Percentiles rank a stretch among this genome's conserved stretches.
Evolutionary conservation across 2,888 invertebrate genomes (phyloP).

Genomic region (Nipponacmea schrenckii): DNA sequence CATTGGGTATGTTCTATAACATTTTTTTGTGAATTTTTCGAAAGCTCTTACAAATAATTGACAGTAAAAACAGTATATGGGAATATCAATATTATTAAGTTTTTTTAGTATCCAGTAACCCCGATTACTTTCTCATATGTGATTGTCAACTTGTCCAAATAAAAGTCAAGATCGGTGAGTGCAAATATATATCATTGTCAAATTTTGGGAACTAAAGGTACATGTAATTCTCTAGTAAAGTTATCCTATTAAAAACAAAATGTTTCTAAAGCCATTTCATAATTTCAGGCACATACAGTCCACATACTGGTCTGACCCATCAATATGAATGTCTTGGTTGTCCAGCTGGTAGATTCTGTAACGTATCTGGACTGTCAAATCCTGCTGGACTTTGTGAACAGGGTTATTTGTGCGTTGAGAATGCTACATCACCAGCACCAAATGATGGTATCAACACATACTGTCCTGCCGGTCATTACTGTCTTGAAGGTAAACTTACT

Average conservation of each 20-base stretch:
- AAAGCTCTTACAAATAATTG: no score
- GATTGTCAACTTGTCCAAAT: no score
- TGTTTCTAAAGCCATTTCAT: no score
- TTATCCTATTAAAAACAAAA: no score
- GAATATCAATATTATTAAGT: no score
- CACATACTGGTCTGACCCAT: slow-evolving; percentile 39
- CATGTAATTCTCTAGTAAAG: no score
- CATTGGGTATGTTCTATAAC: slow-evolving; percentile 45
- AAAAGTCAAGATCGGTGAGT: no score
- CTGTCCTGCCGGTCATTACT: slow-evolving; percentile 62
- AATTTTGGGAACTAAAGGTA: no score
- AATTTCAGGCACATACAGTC: slow-evolving; percentile 59
- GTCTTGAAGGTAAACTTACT: slow-evolving; percentile 50
- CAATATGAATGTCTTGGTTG: slow-evolving; percentile 52
- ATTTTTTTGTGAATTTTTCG: neutral
- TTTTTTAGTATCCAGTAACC: no score
- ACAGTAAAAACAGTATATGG: no score
- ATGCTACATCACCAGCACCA: slow-evolving; percentile 53
- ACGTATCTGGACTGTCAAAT: slow-evolving; percentile 48
- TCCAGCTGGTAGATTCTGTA: slow-evolving; percentile 59
- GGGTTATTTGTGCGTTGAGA: slow-evolving; percentile 60
- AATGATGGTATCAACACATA: slow-evolving; percentile 58
- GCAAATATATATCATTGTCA: no score
- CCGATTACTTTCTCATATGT: no score
- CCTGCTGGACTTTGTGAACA: slow-evolving; percentile 56